Conservation (phyloP, 1,140 invertebrate genomes). For the Diprion similis region DNA sequence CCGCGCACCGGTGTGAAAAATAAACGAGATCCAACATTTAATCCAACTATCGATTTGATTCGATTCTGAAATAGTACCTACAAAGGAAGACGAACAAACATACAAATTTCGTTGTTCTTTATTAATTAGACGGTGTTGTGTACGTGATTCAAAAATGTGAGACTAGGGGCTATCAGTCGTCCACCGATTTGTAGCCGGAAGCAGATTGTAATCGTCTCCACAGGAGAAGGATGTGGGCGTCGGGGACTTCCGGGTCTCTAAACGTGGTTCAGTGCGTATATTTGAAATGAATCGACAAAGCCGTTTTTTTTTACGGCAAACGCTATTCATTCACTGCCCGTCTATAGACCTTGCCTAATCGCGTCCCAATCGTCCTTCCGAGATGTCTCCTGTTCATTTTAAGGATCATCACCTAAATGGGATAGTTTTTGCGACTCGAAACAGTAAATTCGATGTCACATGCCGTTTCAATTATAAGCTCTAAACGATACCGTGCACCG, state of each 20-base stretch:
- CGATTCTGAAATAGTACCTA: no score
- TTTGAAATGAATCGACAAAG: slow-evolving; percentile 64
- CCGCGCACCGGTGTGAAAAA: no score
- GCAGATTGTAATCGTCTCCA: slow-evolving; percentile 70
- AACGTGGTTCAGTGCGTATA: slow-evolving; percentile 67
- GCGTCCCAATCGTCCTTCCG: no score
- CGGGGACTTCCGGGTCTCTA: slow-evolving; percentile 74
- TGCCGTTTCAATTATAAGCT: not conserved
- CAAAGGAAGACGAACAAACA: no score
- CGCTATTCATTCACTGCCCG: not conserved
- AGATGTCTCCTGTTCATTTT: no score
- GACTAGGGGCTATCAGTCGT: slow-evolving; percentile 52
- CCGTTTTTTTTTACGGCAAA: not conserved
- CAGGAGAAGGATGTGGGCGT: slow-evolving; percentile 75
- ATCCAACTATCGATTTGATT: no score
- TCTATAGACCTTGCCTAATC: no score
- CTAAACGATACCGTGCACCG: not conserved
- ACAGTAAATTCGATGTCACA: no score
- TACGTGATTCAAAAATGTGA: not conserved
- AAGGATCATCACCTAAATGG: no score
- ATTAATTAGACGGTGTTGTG: not conserved
- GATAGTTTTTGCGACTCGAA: no score
- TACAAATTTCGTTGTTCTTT: no score
- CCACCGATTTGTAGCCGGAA: slow-evolving; percentile 48
- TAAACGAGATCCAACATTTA: no score